Base-by-base conservation (phyloP, 2,888 invertebrate genomes). In the Eulithis prunata region DNA sequence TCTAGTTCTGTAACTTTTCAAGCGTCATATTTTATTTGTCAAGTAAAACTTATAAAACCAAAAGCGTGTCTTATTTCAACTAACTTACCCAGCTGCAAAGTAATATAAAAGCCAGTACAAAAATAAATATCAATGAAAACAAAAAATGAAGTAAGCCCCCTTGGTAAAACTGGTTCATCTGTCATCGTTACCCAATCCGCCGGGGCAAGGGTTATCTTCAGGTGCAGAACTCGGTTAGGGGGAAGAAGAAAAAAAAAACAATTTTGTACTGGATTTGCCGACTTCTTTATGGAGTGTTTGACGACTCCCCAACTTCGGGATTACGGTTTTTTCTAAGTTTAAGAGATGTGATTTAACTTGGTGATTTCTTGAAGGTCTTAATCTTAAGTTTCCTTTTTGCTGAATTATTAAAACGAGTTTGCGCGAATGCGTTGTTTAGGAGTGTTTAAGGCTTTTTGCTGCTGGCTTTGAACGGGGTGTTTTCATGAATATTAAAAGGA, bases 161-260 rank as follows among this genome's bases (percentile, higher is more conserved):
- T 56, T 70, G 79, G 78, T 84, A 82, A 84, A 81, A 83, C 79
- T 75, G 77, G 78, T 80, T 83, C 85, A 85, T 88, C 84, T 80
- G 84, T 88, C 88, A 87, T 88, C 86, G 87, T 88, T 88, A 83
- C 81, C 71, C 78, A 79, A 81, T 81, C 79, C 83, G 78, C 78
- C 71, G 79, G 79, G 81, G 86, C 79, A 77, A 81, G 78, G 80
- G 81, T 79, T 80, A 75, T 75, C 76, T 72, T 67, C 72, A 73
- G 73, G 72, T 73, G 69, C 73, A 66, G 71, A 75, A 77, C 73
- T 74, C 71, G 73, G 75, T 71, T 71, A 71, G 62, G 71, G 68
- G n/a, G 52, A 67, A 64, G 49, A 49, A 67, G 69, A 76, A 82
- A 76, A 82, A 67, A 70, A 76, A 82, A 76, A 82, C 80, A 80